These are phyloP conservation scores for Syngnathus acus DNA, from an alignment of 2,797 vertebrate genomes.

Conservation along the genomic window DNA sequence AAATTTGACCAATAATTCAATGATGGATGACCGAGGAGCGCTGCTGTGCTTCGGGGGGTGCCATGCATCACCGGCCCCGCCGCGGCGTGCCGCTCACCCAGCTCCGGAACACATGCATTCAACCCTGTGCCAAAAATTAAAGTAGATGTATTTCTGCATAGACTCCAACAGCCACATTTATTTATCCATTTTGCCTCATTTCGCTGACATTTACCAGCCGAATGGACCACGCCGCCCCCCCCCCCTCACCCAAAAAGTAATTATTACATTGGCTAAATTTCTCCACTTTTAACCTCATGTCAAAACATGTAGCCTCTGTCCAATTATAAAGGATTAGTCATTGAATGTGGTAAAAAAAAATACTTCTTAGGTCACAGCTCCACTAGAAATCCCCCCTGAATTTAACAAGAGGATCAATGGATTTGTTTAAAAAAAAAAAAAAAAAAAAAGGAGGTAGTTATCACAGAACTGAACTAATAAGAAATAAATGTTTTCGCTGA, in stretches of 20 bases:
- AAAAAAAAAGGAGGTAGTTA: not conserved
- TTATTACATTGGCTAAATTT: slow-evolving; percentile 19
- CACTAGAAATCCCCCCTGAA: slow-evolving; percentile 42
- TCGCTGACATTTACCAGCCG: slow-evolving; percentile 7
- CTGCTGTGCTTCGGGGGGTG: slow-evolving; percentile 33
- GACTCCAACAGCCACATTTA: not conserved
- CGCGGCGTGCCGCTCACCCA: not conserved
- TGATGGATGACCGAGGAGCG: slow-evolving; percentile 49
- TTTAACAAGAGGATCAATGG: slow-evolving; percentile 31
- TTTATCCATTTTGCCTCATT: slow-evolving; percentile 7
- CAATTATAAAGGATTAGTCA: slow-evolving; percentile 54
- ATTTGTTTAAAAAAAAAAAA: not conserved
- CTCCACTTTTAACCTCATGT: slow-evolving; percentile 4
- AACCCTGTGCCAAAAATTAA: not conserved
- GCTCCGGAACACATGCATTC: not conserved
- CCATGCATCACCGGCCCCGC: slow-evolving; percentile 25
- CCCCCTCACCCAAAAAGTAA: slow-evolving; percentile 15
- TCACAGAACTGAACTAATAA: not conserved
- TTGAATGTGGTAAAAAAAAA: slow-evolving; percentile 37
- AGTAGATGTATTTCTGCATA: not conserved
- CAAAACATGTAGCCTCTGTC: slow-evolving; percentile 35
- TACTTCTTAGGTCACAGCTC: slow-evolving; percentile 47
- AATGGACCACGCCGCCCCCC: not conserved
- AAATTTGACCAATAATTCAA: slow-evolving; percentile 37
- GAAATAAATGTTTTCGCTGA: not conserved